Evolutionary conservation across 2,888 invertebrate genomes (phyloP).

Genomic region (Proisotoma minuta): DNA sequence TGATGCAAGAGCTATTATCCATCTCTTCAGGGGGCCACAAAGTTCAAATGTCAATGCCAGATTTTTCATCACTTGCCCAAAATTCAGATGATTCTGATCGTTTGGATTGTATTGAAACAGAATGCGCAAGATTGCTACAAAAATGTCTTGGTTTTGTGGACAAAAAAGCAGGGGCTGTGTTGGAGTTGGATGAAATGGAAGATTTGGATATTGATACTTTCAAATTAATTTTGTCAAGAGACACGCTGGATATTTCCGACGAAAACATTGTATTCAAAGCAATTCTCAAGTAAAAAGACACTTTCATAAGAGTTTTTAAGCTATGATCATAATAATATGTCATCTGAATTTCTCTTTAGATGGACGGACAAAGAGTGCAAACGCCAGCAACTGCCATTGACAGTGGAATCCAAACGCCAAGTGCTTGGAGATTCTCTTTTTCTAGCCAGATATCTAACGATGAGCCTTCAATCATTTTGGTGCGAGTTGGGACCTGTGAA

Average conservation of each 20-base stretch:
- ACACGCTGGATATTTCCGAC: conserved; percentile 62
- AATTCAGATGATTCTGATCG: neutral
- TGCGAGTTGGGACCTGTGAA: conserved; percentile 32
- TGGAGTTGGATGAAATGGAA: conserved; percentile 58
- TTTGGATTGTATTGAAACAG: conserved; percentile 35
- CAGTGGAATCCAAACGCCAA: conserved; percentile 54
- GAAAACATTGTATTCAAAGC: conserved; percentile 52
- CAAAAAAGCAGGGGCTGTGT: conserved; percentile 56
- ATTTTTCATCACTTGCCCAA: neutral
- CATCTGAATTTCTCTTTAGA: conserved; percentile 54
- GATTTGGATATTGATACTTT: conserved; percentile 64
- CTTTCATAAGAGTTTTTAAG: neutral
- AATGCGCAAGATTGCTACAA: conserved; percentile 62
- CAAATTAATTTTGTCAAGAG: conserved; percentile 62
- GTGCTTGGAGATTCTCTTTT: conserved; percentile 59
- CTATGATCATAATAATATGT: conserved; percentile 51
- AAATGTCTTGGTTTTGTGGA: conserved; percentile 65
- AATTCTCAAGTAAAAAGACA: conserved; percentile 32
- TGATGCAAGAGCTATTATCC: conserved; percentile 5
- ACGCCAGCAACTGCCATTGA: conserved; percentile 55
- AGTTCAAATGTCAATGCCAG: neutral
- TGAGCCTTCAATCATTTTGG: conserved; percentile 50
- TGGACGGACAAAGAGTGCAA: conserved; percentile 61
- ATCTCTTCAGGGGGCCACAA: neutral
- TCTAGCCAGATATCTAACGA: conserved; percentile 63